Evolutionary conservation across 2,113 vertebrate species (phyloP), one percentile per base, ranked within the genome.

Genomic region (Atrichornis clamosus): DNA sequence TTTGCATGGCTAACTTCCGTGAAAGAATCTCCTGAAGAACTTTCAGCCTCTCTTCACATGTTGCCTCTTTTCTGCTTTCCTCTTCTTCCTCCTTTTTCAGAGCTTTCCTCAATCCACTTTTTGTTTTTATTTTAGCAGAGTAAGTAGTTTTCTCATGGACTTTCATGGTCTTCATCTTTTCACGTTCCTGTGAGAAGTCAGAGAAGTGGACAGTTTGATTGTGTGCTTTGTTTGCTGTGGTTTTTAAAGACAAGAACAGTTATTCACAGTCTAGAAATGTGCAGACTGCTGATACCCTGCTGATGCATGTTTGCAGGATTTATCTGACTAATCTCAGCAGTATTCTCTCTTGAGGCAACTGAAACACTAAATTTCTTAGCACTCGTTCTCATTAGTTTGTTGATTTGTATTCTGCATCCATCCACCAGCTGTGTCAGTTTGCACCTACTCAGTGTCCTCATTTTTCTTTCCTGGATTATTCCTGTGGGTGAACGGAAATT

Each of bases 61-160:
- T 58, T 4, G 18, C 39, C 62, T 83, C 60, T 55, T 95, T 97
- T 55, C 69, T 93, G 53, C 87, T 80, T 10, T 93, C 93, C 4
- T 93, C 85, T 53, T 97, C 90, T 15, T 98, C 97, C 52, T 97
- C 96, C 39, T 96, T 93, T 95, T 96, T 95, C 78, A 98, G 90
- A 90, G 97, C 92, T 39, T 89, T 98, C 81, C 96, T 98, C 41
- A 98, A 59, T 22, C 87, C 96, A 10, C 80, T 96, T 64, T 96
- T 97, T 69, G 96, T 82, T 18, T 94, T 97, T 44, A 96, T 89
- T 85, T 95, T 96, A 20, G 96, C 95, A 6, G 97, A 67, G 46
- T 96, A 96, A 35, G 98, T 98, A 8, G 87, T 96, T 96, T 99
- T 99, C 96, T 99, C 95, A 10, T 99, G 96, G 77, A 98, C 97